phyloP scores from a whole-genome alignment of 2,797 vertebrate genomes.

The Anas georgica region DNA sequence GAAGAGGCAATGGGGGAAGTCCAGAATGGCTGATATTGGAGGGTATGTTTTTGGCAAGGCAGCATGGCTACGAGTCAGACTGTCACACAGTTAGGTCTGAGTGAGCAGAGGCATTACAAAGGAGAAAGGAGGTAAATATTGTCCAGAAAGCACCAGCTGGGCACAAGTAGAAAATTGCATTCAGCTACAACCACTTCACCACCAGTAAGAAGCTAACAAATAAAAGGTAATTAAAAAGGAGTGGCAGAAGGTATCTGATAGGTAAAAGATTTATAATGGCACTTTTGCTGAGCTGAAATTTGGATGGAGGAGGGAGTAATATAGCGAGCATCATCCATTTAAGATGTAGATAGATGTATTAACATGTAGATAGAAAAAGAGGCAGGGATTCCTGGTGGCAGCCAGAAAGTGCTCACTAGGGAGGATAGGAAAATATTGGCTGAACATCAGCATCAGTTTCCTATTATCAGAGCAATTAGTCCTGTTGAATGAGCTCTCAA shows the following conservation, averaged over 20 bases:
- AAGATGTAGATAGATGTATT: conserved; percentile 11
- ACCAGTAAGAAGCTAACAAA: background rate
- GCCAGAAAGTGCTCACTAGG: conserved; percentile 24
- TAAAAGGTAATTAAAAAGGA: background rate
- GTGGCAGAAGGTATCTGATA: background rate
- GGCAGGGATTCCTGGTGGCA: conserved; percentile 31
- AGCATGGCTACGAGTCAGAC: background rate
- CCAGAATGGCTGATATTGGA: background rate
- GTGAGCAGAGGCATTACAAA: background rate
- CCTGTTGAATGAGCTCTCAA: conserved; percentile 42
- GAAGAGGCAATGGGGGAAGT: background rate
- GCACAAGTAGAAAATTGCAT: background rate
- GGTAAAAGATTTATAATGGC: background rate
- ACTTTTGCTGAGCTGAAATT: background rate
- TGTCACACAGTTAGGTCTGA: background rate
- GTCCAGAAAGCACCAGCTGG: background rate
- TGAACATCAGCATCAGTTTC: conserved; percentile 49
- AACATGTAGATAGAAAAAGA: conserved; percentile 19
- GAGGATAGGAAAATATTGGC: conserved; percentile 41
- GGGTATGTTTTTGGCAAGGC: background rate
- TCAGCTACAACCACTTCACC: background rate
- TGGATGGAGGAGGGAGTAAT: background rate
- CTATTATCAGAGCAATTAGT: conserved; percentile 52
- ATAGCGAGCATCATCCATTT: background rate
- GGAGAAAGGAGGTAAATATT: background rate